Evolutionary conservation across 2,113 vertebrate genomes (phyloP).

Genomic region (Chloebia gouldiae): DNA sequence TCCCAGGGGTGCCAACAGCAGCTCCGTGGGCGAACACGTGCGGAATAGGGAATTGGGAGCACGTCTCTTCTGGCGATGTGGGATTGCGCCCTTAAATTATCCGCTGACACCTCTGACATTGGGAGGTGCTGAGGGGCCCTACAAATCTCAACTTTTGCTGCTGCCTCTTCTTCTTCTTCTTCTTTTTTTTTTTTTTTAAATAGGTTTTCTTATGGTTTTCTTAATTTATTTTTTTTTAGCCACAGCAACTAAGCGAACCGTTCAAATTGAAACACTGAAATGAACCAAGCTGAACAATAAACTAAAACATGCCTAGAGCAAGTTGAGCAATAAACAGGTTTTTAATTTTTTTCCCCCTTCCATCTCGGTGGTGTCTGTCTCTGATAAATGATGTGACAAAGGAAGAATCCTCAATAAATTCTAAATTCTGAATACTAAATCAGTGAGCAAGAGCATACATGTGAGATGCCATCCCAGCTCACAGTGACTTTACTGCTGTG

Average conservation of each 20-base stretch:
- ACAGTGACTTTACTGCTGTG: neutral
- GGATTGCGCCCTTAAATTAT: conserved; percentile 60
- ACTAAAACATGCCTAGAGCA: conserved; percentile 82
- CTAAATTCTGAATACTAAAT: conserved; percentile 79
- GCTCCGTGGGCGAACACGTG: rapidly evolving
- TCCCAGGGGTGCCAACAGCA: neutral
- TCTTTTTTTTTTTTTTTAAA: conserved; percentile 30
- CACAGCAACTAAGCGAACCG: conserved; percentile 69
- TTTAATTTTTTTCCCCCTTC: conserved; percentile 77
- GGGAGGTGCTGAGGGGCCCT: conserved; percentile 48
- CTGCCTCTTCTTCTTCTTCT: neutral
- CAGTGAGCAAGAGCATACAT: conserved; percentile 47
- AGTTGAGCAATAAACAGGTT: conserved; percentile 84
- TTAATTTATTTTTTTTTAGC: conserved; percentile 72
- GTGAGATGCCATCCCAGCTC: neutral
- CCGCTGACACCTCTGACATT: conserved; percentile 51
- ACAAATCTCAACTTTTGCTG: conserved; percentile 54
- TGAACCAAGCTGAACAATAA: conserved; percentile 82
- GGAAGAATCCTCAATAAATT: conserved; percentile 77
- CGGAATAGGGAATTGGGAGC: conserved; percentile 4
- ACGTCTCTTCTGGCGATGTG: rapidly evolving
- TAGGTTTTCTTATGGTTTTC: conserved; percentile 64
- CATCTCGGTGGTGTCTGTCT: conserved; percentile 76
- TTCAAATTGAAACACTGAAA: conserved; percentile 75
- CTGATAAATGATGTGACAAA: conserved; percentile 80